A percentile compares a stretch with the other conserved stretches of the same genome.
These are phyloP conservation scores for Oedothorax gibbosus DNA, from an alignment of 1,140 invertebrate species.

Conservation along the genomic window DNA sequence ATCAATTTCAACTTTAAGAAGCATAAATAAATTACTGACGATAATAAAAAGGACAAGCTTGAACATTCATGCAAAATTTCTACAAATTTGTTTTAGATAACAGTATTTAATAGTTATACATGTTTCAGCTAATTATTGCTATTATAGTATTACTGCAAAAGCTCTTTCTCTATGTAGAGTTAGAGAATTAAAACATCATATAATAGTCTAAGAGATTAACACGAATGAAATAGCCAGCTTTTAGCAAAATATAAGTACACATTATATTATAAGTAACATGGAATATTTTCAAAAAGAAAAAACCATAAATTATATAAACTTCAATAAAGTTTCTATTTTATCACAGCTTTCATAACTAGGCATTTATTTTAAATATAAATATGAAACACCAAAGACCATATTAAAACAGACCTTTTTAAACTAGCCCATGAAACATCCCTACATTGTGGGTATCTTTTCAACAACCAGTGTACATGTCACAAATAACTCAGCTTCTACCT, in stretches of 20 bases:
- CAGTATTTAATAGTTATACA: background rate
- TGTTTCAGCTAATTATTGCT: slow-evolving; percentile 8
- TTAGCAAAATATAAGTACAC: slow-evolving; percentile 19
- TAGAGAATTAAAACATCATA: slow-evolving; percentile 8
- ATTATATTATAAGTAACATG: slow-evolving; percentile 1
- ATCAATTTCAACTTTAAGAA: too few species aligned
- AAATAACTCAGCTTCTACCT: too few species aligned
- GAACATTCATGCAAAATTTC: slow-evolving; percentile 10
- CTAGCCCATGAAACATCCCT: too few species aligned
- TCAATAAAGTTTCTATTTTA: slow-evolving; percentile 11
- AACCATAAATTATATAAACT: slow-evolving; percentile 2
- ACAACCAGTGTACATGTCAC: too few species aligned
- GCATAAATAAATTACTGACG: too few species aligned
- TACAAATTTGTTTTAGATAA: background rate
- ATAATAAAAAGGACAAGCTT: too few species aligned
- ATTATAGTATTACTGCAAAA: background rate
- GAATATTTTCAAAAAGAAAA: slow-evolving; percentile 19
- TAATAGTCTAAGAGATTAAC: slow-evolving; percentile 1
- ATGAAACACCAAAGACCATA: too few species aligned
- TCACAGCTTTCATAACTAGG: slow-evolving; percentile 45
- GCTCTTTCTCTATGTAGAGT: slow-evolving; percentile 20
- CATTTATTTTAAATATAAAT: background rate
- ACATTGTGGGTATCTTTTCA: too few species aligned
- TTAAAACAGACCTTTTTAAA: too few species aligned
- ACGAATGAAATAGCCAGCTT: slow-evolving; percentile 2